Conservation (phyloP, 2,797 vertebrate genomes). For the Gymnodraco acuticeps region DNA sequence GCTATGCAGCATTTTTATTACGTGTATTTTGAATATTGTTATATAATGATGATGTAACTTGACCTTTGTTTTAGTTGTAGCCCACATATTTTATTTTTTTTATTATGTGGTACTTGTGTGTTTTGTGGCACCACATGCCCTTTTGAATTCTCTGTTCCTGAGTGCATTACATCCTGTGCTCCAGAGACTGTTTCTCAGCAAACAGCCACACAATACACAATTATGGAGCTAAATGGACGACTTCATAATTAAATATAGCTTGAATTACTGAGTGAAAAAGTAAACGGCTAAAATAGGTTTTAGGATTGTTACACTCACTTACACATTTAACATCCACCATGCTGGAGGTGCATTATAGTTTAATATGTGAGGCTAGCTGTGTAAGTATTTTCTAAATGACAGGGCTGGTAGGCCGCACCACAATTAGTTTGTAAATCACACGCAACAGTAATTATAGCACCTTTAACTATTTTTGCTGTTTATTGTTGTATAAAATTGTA, state of each 20-base stretch:
- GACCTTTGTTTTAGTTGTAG: background rate
- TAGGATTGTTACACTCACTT: background rate
- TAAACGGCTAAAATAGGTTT: background rate
- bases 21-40: background rate
- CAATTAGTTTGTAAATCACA: constrained; percentile 19
- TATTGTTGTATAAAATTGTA: background rate
- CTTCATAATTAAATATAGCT: constrained; percentile 1
- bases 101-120: background rate
- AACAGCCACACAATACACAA: background rate
- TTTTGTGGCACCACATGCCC: background rate
- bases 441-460: background rate
- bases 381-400: constrained; percentile 1
- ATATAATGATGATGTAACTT: background rate
- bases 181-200: background rate
- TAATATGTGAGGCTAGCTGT: background rate
- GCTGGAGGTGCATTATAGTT: background rate
- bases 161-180: background rate
- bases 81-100: background rate
- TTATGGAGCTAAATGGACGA: background rate
- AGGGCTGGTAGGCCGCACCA: background rate
- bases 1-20: background rate
- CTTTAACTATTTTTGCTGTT: background rate
- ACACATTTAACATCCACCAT: background rate
- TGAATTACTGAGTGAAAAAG: background rate
- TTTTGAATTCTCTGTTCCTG: background rate